phyloP scores from a whole-genome alignment of 2,888 invertebrate species.

The Macrophya alboannulata region DNA sequence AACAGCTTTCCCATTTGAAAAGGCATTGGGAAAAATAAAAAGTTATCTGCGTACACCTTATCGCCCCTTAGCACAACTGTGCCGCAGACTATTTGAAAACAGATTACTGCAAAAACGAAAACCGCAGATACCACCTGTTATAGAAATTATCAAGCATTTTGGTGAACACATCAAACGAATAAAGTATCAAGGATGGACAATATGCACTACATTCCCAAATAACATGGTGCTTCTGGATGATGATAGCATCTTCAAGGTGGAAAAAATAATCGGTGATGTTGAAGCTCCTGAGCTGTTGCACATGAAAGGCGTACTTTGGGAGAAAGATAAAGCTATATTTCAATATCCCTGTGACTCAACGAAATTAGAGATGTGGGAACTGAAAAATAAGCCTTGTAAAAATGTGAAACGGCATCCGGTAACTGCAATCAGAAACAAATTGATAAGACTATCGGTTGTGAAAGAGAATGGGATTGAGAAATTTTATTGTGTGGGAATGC shows the following conservation, averaged over 20 bases:
- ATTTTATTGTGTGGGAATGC: constrained; percentile 1
- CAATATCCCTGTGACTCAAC: not conserved
- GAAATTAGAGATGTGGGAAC: not conserved
- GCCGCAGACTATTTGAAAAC: not conserved
- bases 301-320: not conserved
- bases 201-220: not conserved
- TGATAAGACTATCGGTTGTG: constrained; percentile 1
- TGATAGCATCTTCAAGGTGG: not conserved
- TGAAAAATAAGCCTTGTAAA: not conserved
- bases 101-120: not conserved
- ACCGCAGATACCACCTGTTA: not conserved
- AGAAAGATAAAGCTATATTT: not conserved
- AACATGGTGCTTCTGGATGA: not conserved
- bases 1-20: constrained; percentile 20
- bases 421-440: constrained; percentile 5
- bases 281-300: not conserved
- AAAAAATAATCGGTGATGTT: not conserved
- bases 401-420: not conserved
- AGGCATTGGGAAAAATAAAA: not conserved
- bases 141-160: not conserved
- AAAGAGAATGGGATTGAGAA: not conserved
- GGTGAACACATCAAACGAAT: not conserved
- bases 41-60: not conserved
- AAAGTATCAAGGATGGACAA: not conserved
- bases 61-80: constrained; percentile 8